Evolutionary conservation across 2,113 vertebrate genomes (phyloP).

Genomic region (Pseudolaguvia tuberculata): DNA sequence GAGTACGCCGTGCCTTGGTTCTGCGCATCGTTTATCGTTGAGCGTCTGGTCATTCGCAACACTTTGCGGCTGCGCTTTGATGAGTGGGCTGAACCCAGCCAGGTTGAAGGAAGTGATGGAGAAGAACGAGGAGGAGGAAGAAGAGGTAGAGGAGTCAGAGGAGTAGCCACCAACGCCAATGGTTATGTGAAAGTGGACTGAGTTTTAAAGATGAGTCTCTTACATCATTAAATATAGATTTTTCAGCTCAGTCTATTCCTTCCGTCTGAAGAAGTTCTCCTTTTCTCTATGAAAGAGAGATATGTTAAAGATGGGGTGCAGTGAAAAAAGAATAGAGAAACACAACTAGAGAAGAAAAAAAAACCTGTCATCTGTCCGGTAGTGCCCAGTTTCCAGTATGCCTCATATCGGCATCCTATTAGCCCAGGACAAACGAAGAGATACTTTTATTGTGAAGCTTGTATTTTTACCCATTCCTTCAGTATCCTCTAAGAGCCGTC

Average conservation of each 20-base stretch:
- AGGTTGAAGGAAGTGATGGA: conserved; percentile 62
- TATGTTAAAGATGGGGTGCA: conserved; percentile 29
- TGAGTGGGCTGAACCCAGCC: conserved; percentile 72
- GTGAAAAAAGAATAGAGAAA: conserved; percentile 2
- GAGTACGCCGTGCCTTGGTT: conserved; percentile 97
- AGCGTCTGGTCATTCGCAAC: conserved; percentile 91
- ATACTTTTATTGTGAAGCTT: background rate
- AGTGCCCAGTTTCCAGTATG: background rate
- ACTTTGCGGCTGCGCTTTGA: conserved; percentile 89
- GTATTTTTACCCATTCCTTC: conserved; percentile 5
- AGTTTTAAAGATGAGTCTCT: conserved; percentile 47
- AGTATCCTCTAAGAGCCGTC: conserved; percentile 16
- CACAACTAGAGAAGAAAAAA: too few relatives aligned
- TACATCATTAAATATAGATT: conserved; percentile 19
- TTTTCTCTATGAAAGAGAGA: conserved; percentile 7
- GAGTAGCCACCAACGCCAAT: conserved; percentile 67
- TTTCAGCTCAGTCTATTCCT: conserved; percentile 4
- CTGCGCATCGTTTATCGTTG: conserved; percentile 90
- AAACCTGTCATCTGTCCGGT: background rate
- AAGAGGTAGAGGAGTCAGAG: conserved; percentile 52
- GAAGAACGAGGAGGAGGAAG: conserved; percentile 53
- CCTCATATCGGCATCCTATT: background rate
- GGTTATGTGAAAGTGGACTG: conserved; percentile 87
- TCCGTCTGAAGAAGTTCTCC: conserved; percentile 29
- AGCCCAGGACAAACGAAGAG: conserved; percentile 6